phyloP scores from a whole-genome alignment of 2,888 invertebrate species.

The Ormyrus thymus region DNA sequence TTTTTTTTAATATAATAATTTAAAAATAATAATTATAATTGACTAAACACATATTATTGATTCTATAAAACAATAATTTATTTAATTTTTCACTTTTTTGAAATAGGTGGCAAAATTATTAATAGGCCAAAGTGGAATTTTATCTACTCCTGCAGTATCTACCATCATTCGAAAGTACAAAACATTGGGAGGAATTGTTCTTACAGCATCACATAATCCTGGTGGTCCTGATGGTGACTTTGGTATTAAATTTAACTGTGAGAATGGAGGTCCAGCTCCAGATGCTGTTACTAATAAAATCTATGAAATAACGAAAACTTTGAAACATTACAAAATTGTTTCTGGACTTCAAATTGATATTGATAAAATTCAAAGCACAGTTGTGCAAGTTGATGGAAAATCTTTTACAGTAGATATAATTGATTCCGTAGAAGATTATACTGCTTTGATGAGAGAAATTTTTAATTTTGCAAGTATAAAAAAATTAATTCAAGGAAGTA shows the following conservation, averaged over 20 bases:
- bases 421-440: slow-evolving; percentile 93
- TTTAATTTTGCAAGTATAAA: slow-evolving; percentile 93
- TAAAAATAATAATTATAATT: slow-evolving; percentile 1
- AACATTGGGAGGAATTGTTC: slow-evolving; percentile 94
- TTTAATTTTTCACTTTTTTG: neutral
- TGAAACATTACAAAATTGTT: slow-evolving; percentile 88
- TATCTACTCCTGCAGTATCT: slow-evolving; percentile 98
- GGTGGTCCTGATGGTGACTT: slow-evolving; percentile 98
- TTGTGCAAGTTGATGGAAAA: slow-evolving; percentile 81
- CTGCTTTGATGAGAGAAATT: slow-evolving; percentile 93
- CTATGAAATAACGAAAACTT: slow-evolving; percentile 85
- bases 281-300: slow-evolving; percentile 93
- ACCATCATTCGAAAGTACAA: slow-evolving; percentile 92
- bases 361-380: slow-evolving; percentile 78
- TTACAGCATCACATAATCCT: slow-evolving; percentile 99
- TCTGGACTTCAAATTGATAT: slow-evolving; percentile 87
- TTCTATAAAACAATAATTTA: neutral
- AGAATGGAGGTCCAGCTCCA: slow-evolving; percentile 98
- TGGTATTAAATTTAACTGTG: slow-evolving; percentile 98
- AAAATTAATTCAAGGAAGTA: slow-evolving; percentile 82
- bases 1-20: neutral
- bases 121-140: slow-evolving; percentile 94
- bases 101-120: slow-evolving; percentile 86
- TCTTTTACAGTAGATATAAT: slow-evolving; percentile 91
- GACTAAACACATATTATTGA: neutral